A percentile compares a stretch with the other conserved stretches of the same genome.
Conservation (phyloP, 2,113 vertebrate species). For the Psittacula cyanocephala region DNA sequence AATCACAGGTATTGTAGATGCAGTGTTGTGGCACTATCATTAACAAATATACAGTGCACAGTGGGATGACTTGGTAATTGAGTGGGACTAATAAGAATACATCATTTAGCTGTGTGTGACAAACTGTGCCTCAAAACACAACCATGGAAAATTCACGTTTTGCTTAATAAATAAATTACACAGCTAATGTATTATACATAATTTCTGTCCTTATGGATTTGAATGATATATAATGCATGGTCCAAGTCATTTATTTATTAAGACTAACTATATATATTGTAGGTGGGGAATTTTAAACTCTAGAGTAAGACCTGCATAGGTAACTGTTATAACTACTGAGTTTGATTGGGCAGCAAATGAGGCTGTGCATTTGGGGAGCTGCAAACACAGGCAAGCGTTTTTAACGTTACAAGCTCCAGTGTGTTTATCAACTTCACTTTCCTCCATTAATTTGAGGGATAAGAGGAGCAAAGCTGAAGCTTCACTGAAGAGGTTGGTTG, state of each 20-base stretch:
- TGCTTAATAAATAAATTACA: constrained; percentile 98
- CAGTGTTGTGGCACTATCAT: constrained; percentile 78
- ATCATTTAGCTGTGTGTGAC: constrained; percentile 85
- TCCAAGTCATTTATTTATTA: constrained; percentile 95
- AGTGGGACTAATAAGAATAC: constrained; percentile 89
- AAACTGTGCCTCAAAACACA: constrained; percentile 81
- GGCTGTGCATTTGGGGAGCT: constrained; percentile 54
- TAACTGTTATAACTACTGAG: constrained; percentile 29
- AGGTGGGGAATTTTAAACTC: constrained; percentile 73
- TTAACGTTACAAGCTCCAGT: neutral
- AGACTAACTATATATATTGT: constrained; percentile 85
- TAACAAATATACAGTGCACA: constrained; percentile 80
- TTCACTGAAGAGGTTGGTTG: neutral
- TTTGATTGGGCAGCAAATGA: constrained; percentile 66
- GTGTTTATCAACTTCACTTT: constrained; percentile 44
- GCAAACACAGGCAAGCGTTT: neutral
- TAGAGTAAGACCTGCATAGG: constrained; percentile 59
- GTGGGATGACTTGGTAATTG: constrained; percentile 86
- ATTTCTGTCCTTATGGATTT: constrained; percentile 89
- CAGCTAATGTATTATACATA: constrained; percentile 92
- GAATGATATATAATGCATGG: constrained; percentile 94
- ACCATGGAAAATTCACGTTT: constrained; percentile 91
- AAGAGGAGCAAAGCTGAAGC: neutral
- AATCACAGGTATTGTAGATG: constrained; percentile 82
- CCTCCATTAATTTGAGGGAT: constrained; percentile 4